phyloP scores from a whole-genome alignment of 2,888 invertebrate genomes.

The Cyclophora punctaria region DNA sequence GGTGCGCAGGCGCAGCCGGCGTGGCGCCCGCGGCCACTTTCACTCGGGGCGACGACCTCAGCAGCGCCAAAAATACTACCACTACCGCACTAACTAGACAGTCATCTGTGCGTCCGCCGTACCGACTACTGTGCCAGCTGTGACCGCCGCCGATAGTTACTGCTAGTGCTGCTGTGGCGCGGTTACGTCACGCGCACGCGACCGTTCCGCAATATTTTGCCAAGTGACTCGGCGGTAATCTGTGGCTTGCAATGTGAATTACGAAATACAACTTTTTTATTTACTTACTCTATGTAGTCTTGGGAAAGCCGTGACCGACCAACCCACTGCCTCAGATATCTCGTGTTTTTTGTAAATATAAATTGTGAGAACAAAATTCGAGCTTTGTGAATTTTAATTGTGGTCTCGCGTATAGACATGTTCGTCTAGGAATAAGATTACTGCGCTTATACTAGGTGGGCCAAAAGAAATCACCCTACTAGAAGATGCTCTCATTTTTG shows the following conservation, averaged over 20 bases:
- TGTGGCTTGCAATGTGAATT: too few species aligned
- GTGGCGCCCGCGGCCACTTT: slow-evolving; percentile 55
- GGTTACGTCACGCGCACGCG: not conserved
- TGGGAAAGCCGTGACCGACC: slow-evolving; percentile 17
- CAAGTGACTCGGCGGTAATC: too few species aligned
- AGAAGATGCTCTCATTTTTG: too few species aligned
- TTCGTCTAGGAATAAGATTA: too few species aligned
- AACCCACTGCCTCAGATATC: slow-evolving; percentile 14
- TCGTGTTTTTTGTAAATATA: slow-evolving; percentile 1
- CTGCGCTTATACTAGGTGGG: too few species aligned
- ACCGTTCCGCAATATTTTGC: not conserved
- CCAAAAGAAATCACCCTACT: too few species aligned
- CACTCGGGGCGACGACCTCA: slow-evolving; percentile 53
- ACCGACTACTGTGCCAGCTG: too few species aligned
- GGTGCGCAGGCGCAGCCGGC: slow-evolving; percentile 46
- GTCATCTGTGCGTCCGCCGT: slow-evolving; percentile 3
- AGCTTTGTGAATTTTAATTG: slow-evolving; percentile 5
- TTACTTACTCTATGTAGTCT: slow-evolving; percentile 8
- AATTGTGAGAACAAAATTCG: slow-evolving; percentile 12
- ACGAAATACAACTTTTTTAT: not conserved
- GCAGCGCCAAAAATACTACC: slow-evolving; percentile 52
- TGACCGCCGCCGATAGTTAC: too few species aligned
- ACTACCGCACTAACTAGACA: not conserved
- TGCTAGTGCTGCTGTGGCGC: too few species aligned
- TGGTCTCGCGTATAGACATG: not conserved